phyloP scores from a whole-genome alignment of 2,888 invertebrate genomes.

The Acronicta alni region DNA sequence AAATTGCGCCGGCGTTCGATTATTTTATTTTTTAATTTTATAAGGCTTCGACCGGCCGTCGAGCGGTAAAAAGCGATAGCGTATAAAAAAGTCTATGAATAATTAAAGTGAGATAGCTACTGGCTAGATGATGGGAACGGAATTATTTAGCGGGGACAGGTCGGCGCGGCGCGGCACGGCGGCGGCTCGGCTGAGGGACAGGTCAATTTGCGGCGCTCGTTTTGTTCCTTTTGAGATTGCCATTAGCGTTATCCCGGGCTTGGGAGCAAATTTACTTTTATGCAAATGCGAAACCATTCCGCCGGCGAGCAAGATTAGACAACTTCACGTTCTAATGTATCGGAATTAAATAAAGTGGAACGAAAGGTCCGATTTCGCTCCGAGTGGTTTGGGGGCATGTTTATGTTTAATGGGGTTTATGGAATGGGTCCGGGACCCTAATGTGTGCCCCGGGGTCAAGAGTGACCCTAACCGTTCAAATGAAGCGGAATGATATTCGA shows the following conservation, averaged over 20 bases:
- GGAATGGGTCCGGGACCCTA: conserved; percentile 79
- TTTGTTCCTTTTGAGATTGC: conserved; percentile 75
- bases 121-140: conserved; percentile 89
- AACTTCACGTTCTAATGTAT: conserved; percentile 66
- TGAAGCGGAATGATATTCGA: conserved; percentile 85
- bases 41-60: conserved; percentile 82
- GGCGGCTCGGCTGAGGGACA: conserved; percentile 81
- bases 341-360: conserved; percentile 72
- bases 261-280: conserved; percentile 71
- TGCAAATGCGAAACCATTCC: conserved; percentile 70
- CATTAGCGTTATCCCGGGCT: conserved; percentile 68
- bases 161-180: too few species aligned
- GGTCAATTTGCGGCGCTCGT: conserved; percentile 86
- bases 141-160: conserved; percentile 86
- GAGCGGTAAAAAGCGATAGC: conserved; percentile 86
- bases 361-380: conserved; percentile 72
- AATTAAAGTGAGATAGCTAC: conserved; percentile 89
- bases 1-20: conserved; percentile 85
- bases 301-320: conserved; percentile 64
- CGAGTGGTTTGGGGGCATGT: conserved; percentile 85
- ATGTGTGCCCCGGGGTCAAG: conserved; percentile 82
- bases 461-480: conserved; percentile 77
- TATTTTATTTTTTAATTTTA: conserved; percentile 87
- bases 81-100: conserved; percentile 88
- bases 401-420: conserved; percentile 87